phyloP scores from a whole-genome alignment of 23 tunicate species.

The Halocynthia aurantium region DNA sequence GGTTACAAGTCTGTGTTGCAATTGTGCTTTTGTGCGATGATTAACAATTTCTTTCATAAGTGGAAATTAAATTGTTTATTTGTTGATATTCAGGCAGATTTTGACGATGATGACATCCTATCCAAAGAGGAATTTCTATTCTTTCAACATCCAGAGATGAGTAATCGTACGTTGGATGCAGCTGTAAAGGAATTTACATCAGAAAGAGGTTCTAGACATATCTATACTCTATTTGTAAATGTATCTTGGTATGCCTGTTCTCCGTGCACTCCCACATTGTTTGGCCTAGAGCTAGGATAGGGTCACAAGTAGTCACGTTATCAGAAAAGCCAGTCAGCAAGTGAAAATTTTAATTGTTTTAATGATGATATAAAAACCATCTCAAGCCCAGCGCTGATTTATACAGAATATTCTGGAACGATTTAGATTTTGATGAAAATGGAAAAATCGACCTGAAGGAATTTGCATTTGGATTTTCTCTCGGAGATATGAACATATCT shows the following conservation, averaged over 20 bases:
- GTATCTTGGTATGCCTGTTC: no score
- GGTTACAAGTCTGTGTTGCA: not conserved
- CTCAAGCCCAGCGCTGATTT: no score
- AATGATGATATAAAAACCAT: no score
- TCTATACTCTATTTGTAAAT: no score
- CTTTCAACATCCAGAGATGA: constrained; percentile 33
- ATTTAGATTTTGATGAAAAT: constrained; percentile 16
- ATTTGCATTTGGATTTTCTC: constrained; percentile 23
- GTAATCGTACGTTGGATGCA: constrained; percentile 4
- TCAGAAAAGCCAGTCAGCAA: no score
- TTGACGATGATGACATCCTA: not conserved
- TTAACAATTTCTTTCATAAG: not conserved
- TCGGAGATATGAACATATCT: constrained; percentile 11
- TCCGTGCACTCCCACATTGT: no score
- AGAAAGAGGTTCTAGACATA: constrained; percentile 14
- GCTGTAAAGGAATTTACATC: constrained; percentile 13
- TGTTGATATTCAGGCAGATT: constrained; percentile 13
- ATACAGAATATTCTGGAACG: no score
- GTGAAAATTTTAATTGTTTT: no score
- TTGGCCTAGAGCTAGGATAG: no score
- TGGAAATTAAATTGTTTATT: not conserved
- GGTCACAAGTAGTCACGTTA: no score
- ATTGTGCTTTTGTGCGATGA: not conserved
- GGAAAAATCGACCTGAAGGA: constrained; percentile 16
- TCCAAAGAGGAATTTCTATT: constrained; percentile 5